Evolutionary conservation across 2,797 vertebrate genomes (phyloP).

Genomic region (Clamator glandarius): DNA sequence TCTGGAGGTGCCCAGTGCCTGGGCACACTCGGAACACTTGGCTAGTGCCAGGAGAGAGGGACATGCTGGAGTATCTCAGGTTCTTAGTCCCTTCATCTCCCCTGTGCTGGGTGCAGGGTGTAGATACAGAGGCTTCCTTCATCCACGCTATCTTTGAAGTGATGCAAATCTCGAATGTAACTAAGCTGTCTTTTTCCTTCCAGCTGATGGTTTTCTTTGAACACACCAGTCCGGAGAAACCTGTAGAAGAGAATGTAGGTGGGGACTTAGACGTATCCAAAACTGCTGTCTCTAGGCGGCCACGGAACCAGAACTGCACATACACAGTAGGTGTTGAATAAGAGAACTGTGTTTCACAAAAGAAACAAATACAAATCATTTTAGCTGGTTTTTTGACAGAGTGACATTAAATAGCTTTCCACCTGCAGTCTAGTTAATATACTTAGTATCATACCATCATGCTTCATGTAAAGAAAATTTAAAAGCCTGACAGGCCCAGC

Average conservation of each 20-base stretch:
- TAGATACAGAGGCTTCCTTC: not conserved
- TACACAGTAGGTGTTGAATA: not conserved
- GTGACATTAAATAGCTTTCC: not conserved
- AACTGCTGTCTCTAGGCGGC: not conserved
- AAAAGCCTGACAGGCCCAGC: not conserved
- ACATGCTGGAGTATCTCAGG: not conserved
- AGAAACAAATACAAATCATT: not conserved
- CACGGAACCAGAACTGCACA: not conserved
- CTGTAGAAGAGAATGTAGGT: not conserved
- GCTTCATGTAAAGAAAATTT: not conserved
- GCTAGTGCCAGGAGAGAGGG: rapidly evolving
- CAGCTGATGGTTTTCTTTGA: not conserved
- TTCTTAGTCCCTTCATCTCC: not conserved
- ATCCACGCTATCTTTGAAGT: not conserved
- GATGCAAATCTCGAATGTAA: not conserved
- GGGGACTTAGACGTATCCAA: not conserved
- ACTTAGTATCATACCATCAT: not conserved
- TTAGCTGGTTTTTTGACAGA: not conserved
- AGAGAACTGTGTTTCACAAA: not conserved
- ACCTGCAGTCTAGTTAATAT: not conserved
- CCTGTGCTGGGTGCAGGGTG: not conserved
- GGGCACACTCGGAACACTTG: rapidly evolving
- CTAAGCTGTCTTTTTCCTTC: not conserved
- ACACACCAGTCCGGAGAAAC: not conserved
- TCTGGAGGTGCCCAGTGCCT: not conserved